phyloP scores from a whole-genome alignment of 2,888 invertebrate species.

The Gortyna flavago region DNA sequence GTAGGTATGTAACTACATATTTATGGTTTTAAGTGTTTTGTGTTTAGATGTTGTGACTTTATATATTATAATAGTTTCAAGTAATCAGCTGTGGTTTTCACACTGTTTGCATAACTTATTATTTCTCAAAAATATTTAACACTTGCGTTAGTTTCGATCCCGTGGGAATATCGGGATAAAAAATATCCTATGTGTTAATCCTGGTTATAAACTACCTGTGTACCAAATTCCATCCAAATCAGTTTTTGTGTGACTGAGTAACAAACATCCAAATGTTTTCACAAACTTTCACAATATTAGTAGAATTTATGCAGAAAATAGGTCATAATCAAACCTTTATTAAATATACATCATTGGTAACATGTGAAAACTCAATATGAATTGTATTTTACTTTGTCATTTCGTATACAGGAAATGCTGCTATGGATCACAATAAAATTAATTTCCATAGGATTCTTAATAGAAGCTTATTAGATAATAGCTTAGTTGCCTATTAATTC shows the following conservation, averaged over 20 bases:
- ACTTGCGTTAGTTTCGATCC: too few species aligned
- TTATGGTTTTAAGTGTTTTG: slow-evolving; percentile 1
- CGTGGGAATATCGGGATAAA: too few species aligned
- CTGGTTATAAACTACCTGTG: too few species aligned
- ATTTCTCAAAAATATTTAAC: neutral
- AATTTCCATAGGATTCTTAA: neutral
- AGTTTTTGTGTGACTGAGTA: too few species aligned
- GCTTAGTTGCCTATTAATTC: neutral
- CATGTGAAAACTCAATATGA: neutral
- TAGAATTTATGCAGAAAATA: neutral
- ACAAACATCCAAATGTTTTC: too few species aligned
- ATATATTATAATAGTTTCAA: neutral
- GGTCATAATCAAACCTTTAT: neutral
- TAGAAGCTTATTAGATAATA: neutral
- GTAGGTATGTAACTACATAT: too few species aligned
- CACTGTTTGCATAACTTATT: neutral
- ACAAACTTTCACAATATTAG: too few species aligned
- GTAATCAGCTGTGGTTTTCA: neutral
- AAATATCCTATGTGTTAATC: too few species aligned
- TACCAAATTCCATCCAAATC: too few species aligned
- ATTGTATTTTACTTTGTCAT: neutral
- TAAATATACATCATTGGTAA: neutral
- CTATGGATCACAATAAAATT: slow-evolving; percentile 5
- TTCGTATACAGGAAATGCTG: neutral
- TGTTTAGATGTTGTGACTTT: neutral